These are phyloP conservation scores for Ophioninae sp. DNA, from an alignment of 2,888 invertebrate species.

Conservation along the genomic window DNA sequence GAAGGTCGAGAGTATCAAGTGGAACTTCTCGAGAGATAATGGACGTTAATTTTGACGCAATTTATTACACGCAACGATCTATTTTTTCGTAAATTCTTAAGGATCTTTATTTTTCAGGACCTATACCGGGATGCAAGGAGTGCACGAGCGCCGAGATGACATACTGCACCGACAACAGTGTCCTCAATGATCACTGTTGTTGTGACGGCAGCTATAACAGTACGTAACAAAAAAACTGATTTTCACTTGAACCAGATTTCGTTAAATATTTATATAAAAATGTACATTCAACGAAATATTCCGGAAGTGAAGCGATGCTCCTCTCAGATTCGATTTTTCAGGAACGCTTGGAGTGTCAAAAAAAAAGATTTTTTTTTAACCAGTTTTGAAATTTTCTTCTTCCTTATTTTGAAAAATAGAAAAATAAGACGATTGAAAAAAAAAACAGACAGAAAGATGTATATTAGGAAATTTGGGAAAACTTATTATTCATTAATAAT, in stretches of 20 bases:
- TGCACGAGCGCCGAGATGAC: slow-evolving; percentile 84
- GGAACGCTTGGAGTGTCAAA: background rate
- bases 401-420: background rate
- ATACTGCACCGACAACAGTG: slow-evolving; percentile 85
- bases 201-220: slow-evolving; percentile 84
- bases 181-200: slow-evolving; percentile 84
- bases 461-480: background rate
- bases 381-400: background rate
- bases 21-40: background rate
- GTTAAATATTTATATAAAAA: no score
- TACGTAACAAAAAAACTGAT: slow-evolving; percentile 70
- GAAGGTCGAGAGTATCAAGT: slow-evolving; percentile 35
- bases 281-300: no score
- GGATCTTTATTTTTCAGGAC: slow-evolving; percentile 70
- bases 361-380: background rate
- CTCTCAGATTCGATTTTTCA: background rate
- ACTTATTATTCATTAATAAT: background rate
- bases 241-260: background rate
- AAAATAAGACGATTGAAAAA: background rate
- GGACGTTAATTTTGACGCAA: background rate
- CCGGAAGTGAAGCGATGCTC: no score
- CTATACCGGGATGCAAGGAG: slow-evolving; percentile 84
- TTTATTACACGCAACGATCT: slow-evolving; percentile 25
- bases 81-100: slow-evolving; percentile 19
- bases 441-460: background rate